phyloP scores from a whole-genome alignment of 2,113 vertebrate genomes.

The Mustela nigripes region DNA sequence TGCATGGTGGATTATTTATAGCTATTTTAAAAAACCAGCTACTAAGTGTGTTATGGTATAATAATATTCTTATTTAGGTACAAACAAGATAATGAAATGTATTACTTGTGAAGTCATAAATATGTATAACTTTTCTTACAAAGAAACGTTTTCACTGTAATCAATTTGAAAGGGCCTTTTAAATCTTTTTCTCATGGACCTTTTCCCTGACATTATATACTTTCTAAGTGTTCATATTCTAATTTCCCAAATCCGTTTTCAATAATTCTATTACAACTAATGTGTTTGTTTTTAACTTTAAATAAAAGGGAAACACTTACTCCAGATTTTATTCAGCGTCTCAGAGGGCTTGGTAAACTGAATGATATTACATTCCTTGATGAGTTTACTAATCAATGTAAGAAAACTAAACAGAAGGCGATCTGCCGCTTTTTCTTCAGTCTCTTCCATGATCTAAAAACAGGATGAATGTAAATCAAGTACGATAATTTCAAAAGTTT shows the following conservation, averaged over 20 bases:
- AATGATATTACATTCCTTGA: constrained; percentile 92
- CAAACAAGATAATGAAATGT: not conserved
- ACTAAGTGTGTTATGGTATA: not conserved
- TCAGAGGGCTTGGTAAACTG: constrained; percentile 89
- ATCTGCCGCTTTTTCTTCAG: constrained; percentile 95
- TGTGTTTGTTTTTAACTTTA: not conserved
- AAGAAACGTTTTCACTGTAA: not conserved
- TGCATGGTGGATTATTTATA: not conserved
- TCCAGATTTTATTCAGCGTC: constrained; percentile 91
- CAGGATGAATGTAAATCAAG: not conserved
- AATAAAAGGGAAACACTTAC: constrained; percentile 86
- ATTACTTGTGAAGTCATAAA: not conserved
- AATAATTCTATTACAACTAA: not conserved
- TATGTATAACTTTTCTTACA: not conserved
- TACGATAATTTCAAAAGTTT: not conserved
- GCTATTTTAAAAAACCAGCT: not conserved
- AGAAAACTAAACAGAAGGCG: constrained; percentile 94
- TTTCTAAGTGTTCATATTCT: not conserved
- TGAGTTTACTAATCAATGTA: constrained; percentile 93
- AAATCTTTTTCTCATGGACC: not conserved
- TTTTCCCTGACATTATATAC: not conserved
- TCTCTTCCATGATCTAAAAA: constrained; percentile 92
- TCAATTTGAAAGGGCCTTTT: not conserved
- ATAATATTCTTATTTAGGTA: not conserved
- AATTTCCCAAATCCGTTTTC: constrained; percentile 3